phyloP scores from a whole-genome alignment of 1,140 invertebrate genomes.

The Pogonomyrmex barbatus region DNA sequence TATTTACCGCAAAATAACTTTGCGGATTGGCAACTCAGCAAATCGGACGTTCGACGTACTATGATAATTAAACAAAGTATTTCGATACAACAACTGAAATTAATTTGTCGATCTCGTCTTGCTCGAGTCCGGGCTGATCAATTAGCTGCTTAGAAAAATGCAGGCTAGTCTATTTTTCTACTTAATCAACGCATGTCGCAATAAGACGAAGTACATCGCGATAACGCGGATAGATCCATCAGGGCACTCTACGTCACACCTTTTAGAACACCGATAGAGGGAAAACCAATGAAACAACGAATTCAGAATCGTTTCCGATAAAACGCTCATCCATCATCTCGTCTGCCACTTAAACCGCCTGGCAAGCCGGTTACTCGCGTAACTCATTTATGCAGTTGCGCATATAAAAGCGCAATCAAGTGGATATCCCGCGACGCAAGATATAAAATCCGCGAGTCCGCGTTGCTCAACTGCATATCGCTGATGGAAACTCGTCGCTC shows the following conservation, averaged over 20 bases:
- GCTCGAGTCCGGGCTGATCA: not conserved
- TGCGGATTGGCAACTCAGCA: not conserved
- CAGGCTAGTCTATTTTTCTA: constrained; percentile 14
- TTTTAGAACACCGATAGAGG: constrained; percentile 46
- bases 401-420: constrained; percentile 65
- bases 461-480: constrained; percentile 37
- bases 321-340: constrained; percentile 63
- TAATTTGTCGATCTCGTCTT: constrained; percentile 27
- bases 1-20: constrained; percentile 30
- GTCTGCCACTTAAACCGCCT: constrained; percentile 57
- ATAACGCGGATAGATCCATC: constrained; percentile 56
- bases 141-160: constrained; percentile 15
- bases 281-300: constrained; percentile 58
- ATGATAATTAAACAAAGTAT: not conserved
- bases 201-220: constrained; percentile 37
- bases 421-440: constrained; percentile 44
- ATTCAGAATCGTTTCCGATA: constrained; percentile 63
- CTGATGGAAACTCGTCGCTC: constrained; percentile 40
- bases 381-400: constrained; percentile 63
- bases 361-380: constrained; percentile 55
- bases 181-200: not conserved
- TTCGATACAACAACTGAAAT: not conserved
- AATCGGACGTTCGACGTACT: not conserved
- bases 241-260: constrained; percentile 37
- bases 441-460: constrained; percentile 34